Evolutionary conservation across 2,888 invertebrate species (phyloP).

Genomic region (Sarcophaga rosellei): DNA sequence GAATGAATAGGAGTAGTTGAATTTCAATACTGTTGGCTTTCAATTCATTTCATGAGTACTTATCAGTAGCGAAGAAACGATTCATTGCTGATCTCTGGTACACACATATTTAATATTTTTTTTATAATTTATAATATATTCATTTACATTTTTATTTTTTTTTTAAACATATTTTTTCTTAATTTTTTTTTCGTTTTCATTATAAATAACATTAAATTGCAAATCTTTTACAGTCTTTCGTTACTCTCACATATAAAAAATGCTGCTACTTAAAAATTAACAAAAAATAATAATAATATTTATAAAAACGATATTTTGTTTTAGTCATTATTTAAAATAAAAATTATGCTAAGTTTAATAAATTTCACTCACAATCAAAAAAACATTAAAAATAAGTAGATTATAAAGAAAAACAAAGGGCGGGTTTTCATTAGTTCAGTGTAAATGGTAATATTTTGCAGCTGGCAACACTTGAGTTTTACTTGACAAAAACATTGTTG

Average conservation of each 20-base stretch:
- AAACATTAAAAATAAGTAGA: conserved; percentile 18
- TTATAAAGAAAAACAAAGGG: background rate
- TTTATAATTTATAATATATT: conserved; percentile 8
- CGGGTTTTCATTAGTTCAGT: conserved; percentile 26
- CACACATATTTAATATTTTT: background rate
- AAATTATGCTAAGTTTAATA: conserved; percentile 62
- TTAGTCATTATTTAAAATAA: conserved; percentile 45
- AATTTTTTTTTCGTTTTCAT: conserved; percentile 3
- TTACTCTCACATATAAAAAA: conserved; percentile 74
- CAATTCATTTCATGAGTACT: no score
- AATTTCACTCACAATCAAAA: conserved; percentile 40
- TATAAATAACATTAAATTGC: conserved; percentile 71
- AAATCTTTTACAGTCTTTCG: conserved; percentile 77
- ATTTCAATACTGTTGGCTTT: no score
- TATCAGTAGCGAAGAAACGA: no score
- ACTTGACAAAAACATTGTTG: conserved; percentile 27
- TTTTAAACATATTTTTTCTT: conserved; percentile 6
- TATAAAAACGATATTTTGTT: conserved; percentile 37
- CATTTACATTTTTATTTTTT: conserved; percentile 16
- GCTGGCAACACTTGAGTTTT: conserved; percentile 53
- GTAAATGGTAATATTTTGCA: conserved; percentile 5
- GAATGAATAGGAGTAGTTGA: no score
- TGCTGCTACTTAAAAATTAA: conserved; percentile 76
- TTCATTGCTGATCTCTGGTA: no score
- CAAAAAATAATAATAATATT: conserved; percentile 38